Evolutionary conservation across 1,140 invertebrate species (phyloP), one percentile per base, ranked within the genome.

Genomic region (Sitobion miscanthi): DNA sequence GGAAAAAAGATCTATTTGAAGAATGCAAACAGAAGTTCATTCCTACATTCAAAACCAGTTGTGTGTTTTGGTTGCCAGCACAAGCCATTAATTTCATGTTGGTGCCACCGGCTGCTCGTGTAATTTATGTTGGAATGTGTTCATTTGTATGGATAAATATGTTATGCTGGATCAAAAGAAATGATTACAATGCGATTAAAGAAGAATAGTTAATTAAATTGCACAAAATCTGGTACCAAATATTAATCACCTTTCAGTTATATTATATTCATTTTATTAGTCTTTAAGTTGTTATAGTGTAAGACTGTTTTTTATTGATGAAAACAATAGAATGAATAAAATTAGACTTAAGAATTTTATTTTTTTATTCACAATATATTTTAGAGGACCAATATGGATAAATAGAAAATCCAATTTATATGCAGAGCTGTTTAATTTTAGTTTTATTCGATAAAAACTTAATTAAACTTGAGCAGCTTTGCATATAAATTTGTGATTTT

Each of bases 71-170:
- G 96, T 93, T 96, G 11, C 96, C 96, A 42, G 95, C 95, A n/a
- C 95, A 96, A 94, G 95, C 95, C 1, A 94, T 96, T 93, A 96
- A 96, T 94, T 96, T 96, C 94, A 94, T 95, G 54, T 94, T 96
- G 57, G 94, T 96, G 25, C 95, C 96, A 17, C 95, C 96, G 20
- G 94, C 95, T 88, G 95, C 95, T 35, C 94, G 96, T 94, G 96
- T 96, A 91, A 95, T 96, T 54, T 96, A 96, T 96, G 93, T 95
- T 95, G 82, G 94, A 94, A 7, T 96, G 95, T 93, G 96, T 92
- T 95, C 95, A 21, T 95, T 96, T 91, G 93, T 95, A 30, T 96
- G 96, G 96, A 95, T 96, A n/a, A 96, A 96, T 94, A 95, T 96
- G 93, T 94, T 96, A 6, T 96, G 96, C 94, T 95, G 95, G 94